Base-by-base conservation (phyloP, 2,888 invertebrate species). In the Coelinius sp. region DNA sequence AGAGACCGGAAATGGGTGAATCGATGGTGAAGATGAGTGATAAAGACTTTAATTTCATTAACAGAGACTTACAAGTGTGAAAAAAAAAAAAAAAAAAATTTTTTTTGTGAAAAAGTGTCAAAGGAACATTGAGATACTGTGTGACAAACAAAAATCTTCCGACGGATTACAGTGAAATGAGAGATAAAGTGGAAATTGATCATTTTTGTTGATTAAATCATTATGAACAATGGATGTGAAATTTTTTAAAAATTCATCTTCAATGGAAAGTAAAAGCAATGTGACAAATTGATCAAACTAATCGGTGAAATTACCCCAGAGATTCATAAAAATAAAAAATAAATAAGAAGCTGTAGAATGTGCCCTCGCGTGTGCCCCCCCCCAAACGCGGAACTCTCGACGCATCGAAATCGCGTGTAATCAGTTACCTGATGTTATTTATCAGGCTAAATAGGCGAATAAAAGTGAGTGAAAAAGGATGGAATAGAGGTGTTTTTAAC, bases 361-460 rank as follows among this genome's bases (percentile, higher is more conserved):
- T 66, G 59, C 25, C 35, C 46, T 66, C 35, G 62, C 71, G 71
- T 67, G 67, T 52, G 62, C 38, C 20, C 35, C 4, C 52, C 38
- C 20, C 35, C 4, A 38, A 63, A 72, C 52, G 53, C 68, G 63
- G 71, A 71, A 68, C 63, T 56, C 35, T 31, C n/a, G 59, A 66
- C 70, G 59, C 66, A 46, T 71, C 49, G 12, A 66, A 71, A 46
- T 71, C 71, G 66, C 71, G 67, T 52, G 71, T 71, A 71, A 71
- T 71, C 71, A 44, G 56, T 65, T 70, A 70, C 63, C 65, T 27
- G 65, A 70, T 70, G 52, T 24, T 22, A 14, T 35, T 35, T 6
- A 35, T 31, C 17, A 41, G 63, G 22, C 14, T 12, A 62, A 62
- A 38, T 62, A 49, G 14, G 20, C n/a, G n/a, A 25, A 10, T 12